phyloP scores from a whole-genome alignment of 2,113 vertebrate genomes.

The Peromyscus polionotus region DNA sequence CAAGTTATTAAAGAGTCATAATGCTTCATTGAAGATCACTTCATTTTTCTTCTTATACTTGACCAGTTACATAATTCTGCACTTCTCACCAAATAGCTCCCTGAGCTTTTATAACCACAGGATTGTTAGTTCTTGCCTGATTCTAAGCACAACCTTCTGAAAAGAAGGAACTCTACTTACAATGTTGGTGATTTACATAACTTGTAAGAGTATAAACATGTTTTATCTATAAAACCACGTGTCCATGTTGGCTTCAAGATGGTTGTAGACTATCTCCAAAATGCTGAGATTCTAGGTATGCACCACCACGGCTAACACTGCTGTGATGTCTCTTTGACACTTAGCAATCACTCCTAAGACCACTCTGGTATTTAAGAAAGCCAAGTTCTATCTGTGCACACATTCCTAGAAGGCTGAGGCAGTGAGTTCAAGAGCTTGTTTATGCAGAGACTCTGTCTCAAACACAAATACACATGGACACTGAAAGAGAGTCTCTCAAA shows the following conservation, averaged over 20 bases:
- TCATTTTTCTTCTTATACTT: not conserved
- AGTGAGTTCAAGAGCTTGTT: not conserved
- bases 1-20: conserved; percentile 27
- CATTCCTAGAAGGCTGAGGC: not conserved
- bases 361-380: not conserved
- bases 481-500: not conserved
- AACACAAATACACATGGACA: not conserved
- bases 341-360: conserved; percentile 25
- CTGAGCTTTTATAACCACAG: accelerated
- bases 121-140: not conserved
- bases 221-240: not conserved
- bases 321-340: not conserved
- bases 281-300: not conserved
- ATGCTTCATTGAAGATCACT: not conserved
- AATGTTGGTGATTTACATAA: not conserved
- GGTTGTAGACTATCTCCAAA: too few relatives aligned
- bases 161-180: not conserved
- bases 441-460: not conserved
- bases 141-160: not conserved
- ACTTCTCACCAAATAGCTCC: not conserved
- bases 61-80: not conserved
- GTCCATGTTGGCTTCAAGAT: not conserved
- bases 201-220: not conserved
- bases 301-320: not conserved
- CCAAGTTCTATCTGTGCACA: not conserved